Evolutionary conservation across 2,888 invertebrate species (phyloP).

Genomic region (Cepaea hortensis): DNA sequence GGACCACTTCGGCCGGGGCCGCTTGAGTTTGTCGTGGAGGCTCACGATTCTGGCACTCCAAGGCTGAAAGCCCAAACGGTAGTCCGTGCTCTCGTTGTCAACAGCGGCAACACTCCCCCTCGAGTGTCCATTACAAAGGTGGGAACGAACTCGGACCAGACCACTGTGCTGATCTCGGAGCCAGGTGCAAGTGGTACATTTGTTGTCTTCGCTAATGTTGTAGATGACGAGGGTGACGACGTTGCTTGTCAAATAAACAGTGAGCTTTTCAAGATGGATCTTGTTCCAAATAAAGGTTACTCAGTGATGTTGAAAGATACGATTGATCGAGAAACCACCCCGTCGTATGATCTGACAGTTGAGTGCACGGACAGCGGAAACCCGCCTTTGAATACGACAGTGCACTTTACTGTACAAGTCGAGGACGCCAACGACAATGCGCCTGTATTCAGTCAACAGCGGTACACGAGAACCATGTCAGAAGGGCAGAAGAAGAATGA

Average conservation of each 20-base stretch:
- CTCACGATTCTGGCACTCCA: slow-evolving; percentile 50
- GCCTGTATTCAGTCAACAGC: slow-evolving; percentile 84
- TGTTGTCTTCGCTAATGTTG: slow-evolving; percentile 43
- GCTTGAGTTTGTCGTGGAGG: slow-evolving; percentile 46
- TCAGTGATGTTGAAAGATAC: slow-evolving; percentile 89
- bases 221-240: slow-evolving; percentile 44
- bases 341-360: slow-evolving; percentile 87
- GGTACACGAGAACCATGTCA: slow-evolving; percentile 34
- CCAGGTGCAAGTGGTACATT: slow-evolving; percentile 33
- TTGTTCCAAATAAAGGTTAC: slow-evolving; percentile 79
- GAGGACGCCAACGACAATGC: slow-evolving; percentile 52
- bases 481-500: slow-evolving; percentile 47
- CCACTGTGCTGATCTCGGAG: slow-evolving; percentile 45
- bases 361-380: slow-evolving; percentile 85
- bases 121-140: slow-evolving; percentile 35
- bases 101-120: slow-evolving; percentile 49
- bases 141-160: slow-evolving; percentile 46
- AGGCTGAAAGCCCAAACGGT: slow-evolving; percentile 48
- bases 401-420: slow-evolving; percentile 40
- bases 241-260: slow-evolving; percentile 43
- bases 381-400: slow-evolving; percentile 43
- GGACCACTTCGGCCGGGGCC: slow-evolving; percentile 35
- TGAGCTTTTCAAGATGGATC: slow-evolving; percentile 44
- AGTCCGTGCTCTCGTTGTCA: slow-evolving; percentile 48
- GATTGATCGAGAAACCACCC: slow-evolving; percentile 87